Percentiles rank a stretch among this genome's conserved stretches.
Conservation (phyloP, 2,888 invertebrate genomes). For the Adineta ricciae region DNA sequence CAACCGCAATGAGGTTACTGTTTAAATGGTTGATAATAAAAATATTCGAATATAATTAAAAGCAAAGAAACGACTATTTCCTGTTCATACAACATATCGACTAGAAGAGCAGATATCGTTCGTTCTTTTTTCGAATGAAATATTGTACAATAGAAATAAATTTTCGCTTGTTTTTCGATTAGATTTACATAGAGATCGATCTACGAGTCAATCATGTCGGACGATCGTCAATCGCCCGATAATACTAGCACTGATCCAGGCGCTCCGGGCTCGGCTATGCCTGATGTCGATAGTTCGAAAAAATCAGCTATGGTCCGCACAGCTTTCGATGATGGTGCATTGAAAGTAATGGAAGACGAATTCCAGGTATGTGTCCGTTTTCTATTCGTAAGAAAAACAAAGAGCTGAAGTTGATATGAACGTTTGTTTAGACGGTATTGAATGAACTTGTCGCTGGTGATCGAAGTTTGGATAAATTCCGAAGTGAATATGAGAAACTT, state of each 20-base stretch:
- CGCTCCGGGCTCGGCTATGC: not conserved
- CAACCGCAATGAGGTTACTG: not conserved
- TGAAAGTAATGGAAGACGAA: conserved; percentile 49
- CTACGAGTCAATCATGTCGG: not conserved
- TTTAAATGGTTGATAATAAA: not conserved
- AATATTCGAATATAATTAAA: not conserved
- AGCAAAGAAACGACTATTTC: not conserved
- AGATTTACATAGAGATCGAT: too few species aligned
- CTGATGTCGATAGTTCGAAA: not conserved
- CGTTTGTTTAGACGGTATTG: conserved; percentile 37
- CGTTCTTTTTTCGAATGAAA: too few species aligned
- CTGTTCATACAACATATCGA: too few species aligned
- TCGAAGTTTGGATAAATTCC: conserved; percentile 57
- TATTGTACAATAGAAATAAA: too few species aligned
- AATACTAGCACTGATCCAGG: not conserved
- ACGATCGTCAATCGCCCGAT: not conserved
- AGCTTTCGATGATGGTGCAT: conserved; percentile 48
- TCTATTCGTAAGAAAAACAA: too few species aligned
- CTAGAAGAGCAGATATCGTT: too few species aligned
- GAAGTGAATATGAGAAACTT: conserved; percentile 63
- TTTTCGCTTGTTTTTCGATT: too few species aligned
- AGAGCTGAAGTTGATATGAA: too few species aligned
- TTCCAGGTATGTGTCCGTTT: conserved; percentile 39
- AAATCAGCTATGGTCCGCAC: not conserved
- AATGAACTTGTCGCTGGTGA: conserved; percentile 59